A percentile compares a stretch with the other conserved stretches of the same genome.
phyloP scores from a whole-genome alignment of 1,140 invertebrate species.

The Leptoteleia sp. region DNA sequence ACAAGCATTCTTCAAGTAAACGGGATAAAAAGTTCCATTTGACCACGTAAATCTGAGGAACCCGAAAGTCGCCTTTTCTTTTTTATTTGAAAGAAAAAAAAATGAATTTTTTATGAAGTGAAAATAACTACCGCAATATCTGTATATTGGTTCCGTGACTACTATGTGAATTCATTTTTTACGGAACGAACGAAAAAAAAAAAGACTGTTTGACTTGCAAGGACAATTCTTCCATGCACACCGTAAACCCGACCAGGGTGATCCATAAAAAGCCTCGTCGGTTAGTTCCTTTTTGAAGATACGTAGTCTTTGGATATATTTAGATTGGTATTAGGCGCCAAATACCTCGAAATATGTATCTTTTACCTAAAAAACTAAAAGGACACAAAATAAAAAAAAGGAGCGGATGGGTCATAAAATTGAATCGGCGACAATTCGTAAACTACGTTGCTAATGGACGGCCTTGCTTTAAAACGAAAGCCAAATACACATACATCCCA shows the following conservation, averaged over 20 bases:
- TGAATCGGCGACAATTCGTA: conserved; percentile 38
- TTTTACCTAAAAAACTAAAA: conserved; percentile 39
- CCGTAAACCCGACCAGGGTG: conserved; percentile 13
- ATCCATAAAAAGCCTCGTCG: conserved; percentile 23
- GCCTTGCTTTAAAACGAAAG: conserved; percentile 44
- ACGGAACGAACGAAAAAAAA: conserved; percentile 14
- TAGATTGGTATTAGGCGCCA: conserved; percentile 18
- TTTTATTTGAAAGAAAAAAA: background rate
- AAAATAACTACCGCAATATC: conserved; percentile 26
- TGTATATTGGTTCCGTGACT: conserved; percentile 24
- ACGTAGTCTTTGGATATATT: conserved; percentile 7
- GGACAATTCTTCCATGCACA: background rate
- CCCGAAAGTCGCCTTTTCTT: no score
- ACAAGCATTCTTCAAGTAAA: no score
- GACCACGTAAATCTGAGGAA: no score
- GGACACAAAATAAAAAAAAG: conserved; percentile 17
- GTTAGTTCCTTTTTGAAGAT: conserved; percentile 37
- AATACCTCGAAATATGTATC: conserved; percentile 13
- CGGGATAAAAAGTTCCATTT: no score
- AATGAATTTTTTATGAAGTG: conserved; percentile 24
- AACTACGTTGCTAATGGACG: conserved; percentile 27
- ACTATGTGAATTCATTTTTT: conserved; percentile 38
- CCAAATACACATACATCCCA: conserved; percentile 4
- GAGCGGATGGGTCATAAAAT: conserved; percentile 51
- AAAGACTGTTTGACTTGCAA: conserved; percentile 11